These are phyloP conservation scores for Azemiops feae DNA, from an alignment of 2,113 vertebrate genomes.

Conservation along the genomic window DNA sequence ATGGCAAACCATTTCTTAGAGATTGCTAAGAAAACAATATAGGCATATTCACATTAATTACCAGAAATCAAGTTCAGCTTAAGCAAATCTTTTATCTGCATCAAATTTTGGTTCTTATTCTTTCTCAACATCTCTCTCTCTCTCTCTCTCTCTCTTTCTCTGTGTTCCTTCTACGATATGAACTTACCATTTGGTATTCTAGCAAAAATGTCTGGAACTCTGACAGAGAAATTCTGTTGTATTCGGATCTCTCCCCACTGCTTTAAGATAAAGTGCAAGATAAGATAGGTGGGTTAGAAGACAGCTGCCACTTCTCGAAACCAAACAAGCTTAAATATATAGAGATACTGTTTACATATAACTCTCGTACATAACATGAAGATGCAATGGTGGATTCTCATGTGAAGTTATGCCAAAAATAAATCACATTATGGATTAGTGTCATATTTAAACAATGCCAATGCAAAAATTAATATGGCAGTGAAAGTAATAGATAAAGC, in stretches of 20 bases:
- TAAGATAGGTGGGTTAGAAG: not conserved
- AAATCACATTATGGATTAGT: not conserved
- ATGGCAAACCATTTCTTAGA: not conserved
- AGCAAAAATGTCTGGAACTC: conserved; percentile 90
- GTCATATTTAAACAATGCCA: not conserved
- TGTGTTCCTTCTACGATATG: not conserved
- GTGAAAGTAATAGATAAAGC: not conserved
- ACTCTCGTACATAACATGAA: not conserved
- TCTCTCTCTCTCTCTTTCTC: no score
- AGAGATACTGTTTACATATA: not conserved
- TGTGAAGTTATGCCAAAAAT: not conserved
- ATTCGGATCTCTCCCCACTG: conserved; percentile 81
- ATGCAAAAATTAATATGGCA: not conserved
- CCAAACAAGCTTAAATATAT: not conserved
- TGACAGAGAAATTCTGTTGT: conserved; percentile 79
- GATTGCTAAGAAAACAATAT: not conserved
- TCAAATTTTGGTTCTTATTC: not conserved
- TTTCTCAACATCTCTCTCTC: rapidly evolving
- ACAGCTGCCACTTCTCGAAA: not conserved
- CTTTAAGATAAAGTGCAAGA: conserved; percentile 64
- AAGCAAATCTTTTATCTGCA: not conserved
- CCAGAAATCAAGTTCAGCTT: not conserved
- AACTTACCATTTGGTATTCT: conserved; percentile 86
- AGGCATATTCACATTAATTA: not conserved
- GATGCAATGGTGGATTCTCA: not conserved